Percentiles rank a stretch among this genome's conserved stretches.
Evolutionary conservation across 2,888 invertebrate species (phyloP).

Genomic region (Coleophora deauratella): DNA sequence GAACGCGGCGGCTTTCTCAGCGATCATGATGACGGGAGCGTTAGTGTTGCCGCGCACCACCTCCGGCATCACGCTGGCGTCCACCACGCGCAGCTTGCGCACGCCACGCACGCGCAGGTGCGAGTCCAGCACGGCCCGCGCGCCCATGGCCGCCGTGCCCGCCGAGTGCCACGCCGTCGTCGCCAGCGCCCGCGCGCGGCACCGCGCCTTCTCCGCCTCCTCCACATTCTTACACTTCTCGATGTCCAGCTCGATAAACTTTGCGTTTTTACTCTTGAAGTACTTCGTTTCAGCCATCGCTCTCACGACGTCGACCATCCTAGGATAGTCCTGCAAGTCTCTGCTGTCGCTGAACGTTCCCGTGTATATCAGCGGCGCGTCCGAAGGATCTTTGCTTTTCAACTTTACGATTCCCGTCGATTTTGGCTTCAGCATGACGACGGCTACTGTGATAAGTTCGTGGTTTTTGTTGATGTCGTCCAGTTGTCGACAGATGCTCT

Average conservation of each 20-base stretch:
- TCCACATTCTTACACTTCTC: constrained; percentile 30
- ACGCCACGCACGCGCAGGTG: constrained; percentile 37
- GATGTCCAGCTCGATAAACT: constrained; percentile 32
- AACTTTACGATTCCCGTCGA: constrained; percentile 45
- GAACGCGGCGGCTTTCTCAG: constrained; percentile 48
- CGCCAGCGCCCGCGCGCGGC: constrained; percentile 40
- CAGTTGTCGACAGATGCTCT: constrained; percentile 34
- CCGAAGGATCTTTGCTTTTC: constrained; percentile 29
- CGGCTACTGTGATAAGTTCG: constrained; percentile 42
- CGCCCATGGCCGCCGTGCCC: constrained; percentile 51
- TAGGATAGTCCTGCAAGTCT: constrained; percentile 38
- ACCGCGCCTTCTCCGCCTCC: constrained; percentile 50
- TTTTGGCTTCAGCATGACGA: constrained; percentile 47
- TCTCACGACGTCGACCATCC: constrained; percentile 33
- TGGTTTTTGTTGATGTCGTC: constrained; percentile 24
- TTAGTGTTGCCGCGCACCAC: constrained; percentile 54
- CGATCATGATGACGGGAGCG: constrained; percentile 56
- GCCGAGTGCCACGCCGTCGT: constrained; percentile 57
- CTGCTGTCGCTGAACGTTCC: constrained; percentile 38
- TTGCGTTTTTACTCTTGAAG: constrained; percentile 35
- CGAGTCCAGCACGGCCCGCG: constrained; percentile 41
- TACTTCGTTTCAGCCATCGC: constrained; percentile 37
- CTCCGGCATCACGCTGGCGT: constrained; percentile 53
- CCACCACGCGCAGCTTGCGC: constrained; percentile 39
- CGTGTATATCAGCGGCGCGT: constrained; percentile 42